Evolutionary conservation across 2,797 vertebrate species (phyloP), one percentile per base, ranked within the genome.

Genomic region (Synanceia verrucosa): DNA sequence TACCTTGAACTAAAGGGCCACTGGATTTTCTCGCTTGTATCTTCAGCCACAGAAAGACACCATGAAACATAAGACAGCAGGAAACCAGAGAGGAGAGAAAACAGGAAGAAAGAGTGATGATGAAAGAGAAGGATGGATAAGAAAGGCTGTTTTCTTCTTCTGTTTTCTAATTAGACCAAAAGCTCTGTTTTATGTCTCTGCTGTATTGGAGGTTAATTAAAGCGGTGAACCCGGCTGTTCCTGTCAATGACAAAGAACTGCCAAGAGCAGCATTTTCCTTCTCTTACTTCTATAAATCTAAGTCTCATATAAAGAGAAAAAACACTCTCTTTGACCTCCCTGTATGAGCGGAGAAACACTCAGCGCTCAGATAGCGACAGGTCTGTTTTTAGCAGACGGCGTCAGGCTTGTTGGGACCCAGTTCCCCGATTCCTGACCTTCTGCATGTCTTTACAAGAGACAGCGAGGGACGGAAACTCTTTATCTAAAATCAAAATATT

Each of bases 201-300:
- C 59, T 47, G 60, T 13, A 29, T 33, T 29, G 60, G 60, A 56
- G 78, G 82, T 71, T 77, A 83, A 80, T 65, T 60, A 29, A 71
- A 65, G 37, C 9, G 1, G 43, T 6, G 62, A 43, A 52, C 53
- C 13, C 12, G 2, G 6, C 23, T 4, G 23, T 18, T 3, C 18
- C 60, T 0, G 48, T 57, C 80, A 26, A 48, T 24, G 46, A 55
- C 1, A 1, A 62, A 61, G 52, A 52, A 62, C n/a, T 58, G 68
- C 60, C 4, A 1, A 58, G 6, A 70, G 3, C 61, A 64, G 71
- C 48, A 8, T 28, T 73, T 58, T 66, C 43, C 50, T 14, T 10
- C n/a, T 37, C 41, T 26, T 41, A 3, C 18, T 34, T 19, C 28
- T 41, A 13, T 18, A 19, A 29, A 62, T 43, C 56, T 1, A 3